A percentile compares a stretch with the other conserved stretches of the same genome.
These are phyloP conservation scores for Leptobrachium ailaonicum DNA, from an alignment of 2,113 vertebrate species.

Conservation along the genomic window DNA sequence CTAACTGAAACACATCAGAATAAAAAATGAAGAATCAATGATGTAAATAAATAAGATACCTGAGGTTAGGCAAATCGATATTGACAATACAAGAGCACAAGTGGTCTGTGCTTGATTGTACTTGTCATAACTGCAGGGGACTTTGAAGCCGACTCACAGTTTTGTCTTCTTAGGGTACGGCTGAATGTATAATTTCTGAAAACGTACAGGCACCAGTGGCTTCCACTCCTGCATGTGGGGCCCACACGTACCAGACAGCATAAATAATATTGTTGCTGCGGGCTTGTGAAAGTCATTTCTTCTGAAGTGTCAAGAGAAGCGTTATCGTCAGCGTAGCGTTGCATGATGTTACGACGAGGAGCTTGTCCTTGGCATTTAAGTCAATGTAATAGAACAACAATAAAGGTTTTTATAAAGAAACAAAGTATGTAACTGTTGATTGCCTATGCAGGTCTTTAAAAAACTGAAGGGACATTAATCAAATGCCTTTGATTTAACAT, in stretches of 20 bases:
- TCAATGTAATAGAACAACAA: slow-evolving; percentile 28
- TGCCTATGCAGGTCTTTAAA: too few species aligned
- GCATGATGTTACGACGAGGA: slow-evolving; percentile 39
- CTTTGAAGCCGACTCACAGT: slow-evolving; percentile 29
- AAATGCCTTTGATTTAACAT: too few species aligned
- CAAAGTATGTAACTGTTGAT: too few species aligned
- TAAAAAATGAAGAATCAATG: slow-evolving; percentile 58
- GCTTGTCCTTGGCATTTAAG: slow-evolving; percentile 20
- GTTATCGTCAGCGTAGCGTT: slow-evolving; percentile 30
- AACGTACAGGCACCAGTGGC: slow-evolving; percentile 22
- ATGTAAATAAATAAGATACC: slow-evolving; percentile 55
- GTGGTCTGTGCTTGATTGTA: slow-evolving; percentile 46
- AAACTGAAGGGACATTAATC: too few species aligned
- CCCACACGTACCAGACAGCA: slow-evolving; percentile 32
- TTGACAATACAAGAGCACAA: slow-evolving; percentile 48
- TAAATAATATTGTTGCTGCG: slow-evolving; percentile 51
- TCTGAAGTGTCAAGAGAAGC: slow-evolving; percentile 48
- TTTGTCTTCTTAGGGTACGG: slow-evolving; percentile 47
- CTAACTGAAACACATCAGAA: slow-evolving; percentile 50
- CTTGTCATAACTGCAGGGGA: slow-evolving; percentile 40
- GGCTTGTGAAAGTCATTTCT: slow-evolving; percentile 47
- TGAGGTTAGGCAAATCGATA: slow-evolving; percentile 53
- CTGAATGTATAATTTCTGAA: slow-evolving; percentile 40
- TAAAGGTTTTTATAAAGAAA: slow-evolving; percentile 18
- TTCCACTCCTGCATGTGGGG: slow-evolving; percentile 47